Conservation (phyloP, 2,113 vertebrate species). For the Zeus faber region DNA sequence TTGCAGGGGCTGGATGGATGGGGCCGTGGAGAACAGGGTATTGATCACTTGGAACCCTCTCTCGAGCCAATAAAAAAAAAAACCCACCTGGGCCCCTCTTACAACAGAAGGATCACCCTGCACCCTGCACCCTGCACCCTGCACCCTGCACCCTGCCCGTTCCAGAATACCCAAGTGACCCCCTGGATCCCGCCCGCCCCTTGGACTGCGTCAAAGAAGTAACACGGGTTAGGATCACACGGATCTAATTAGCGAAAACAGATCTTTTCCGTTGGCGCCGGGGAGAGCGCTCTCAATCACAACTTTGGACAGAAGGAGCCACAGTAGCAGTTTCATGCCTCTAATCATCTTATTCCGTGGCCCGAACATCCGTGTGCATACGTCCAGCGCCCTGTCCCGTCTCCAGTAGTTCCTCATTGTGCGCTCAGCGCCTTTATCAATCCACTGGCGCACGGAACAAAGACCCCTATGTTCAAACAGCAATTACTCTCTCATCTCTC, state of each 20-base stretch:
- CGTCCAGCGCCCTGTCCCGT: conserved; percentile 58
- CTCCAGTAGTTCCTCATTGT: conserved; percentile 81
- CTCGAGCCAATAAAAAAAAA: too few species aligned
- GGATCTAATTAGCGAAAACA: conserved; percentile 24
- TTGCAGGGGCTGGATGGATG: too few species aligned
- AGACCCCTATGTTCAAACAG: conserved; percentile 91
- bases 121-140: too few species aligned
- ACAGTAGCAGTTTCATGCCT: conserved; percentile 42
- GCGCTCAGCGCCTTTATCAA: conserved; percentile 88
- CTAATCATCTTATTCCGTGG: conserved; percentile 64
- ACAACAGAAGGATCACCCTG: too few species aligned
- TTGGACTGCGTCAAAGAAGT: not conserved
- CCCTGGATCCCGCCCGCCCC: too few species aligned
- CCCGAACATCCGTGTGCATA: conserved; percentile 33
- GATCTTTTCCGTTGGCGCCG: conserved; percentile 45
- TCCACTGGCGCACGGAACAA: conserved; percentile 92
- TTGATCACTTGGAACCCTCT: too few species aligned
- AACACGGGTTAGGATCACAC: not conserved
- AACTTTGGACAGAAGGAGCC: conserved; percentile 22
- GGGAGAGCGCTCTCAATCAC: conserved; percentile 23
- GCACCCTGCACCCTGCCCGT: too few species aligned
- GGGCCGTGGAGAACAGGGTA: too few species aligned
- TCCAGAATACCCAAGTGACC: too few species aligned
- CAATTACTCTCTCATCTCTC: conserved; percentile 79
- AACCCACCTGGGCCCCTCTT: too few species aligned